A percentile compares a stretch with the other conserved stretches of the same genome.
phyloP scores from a whole-genome alignment of 2,888 invertebrate genomes.

The Dysmachus trigonus region DNA sequence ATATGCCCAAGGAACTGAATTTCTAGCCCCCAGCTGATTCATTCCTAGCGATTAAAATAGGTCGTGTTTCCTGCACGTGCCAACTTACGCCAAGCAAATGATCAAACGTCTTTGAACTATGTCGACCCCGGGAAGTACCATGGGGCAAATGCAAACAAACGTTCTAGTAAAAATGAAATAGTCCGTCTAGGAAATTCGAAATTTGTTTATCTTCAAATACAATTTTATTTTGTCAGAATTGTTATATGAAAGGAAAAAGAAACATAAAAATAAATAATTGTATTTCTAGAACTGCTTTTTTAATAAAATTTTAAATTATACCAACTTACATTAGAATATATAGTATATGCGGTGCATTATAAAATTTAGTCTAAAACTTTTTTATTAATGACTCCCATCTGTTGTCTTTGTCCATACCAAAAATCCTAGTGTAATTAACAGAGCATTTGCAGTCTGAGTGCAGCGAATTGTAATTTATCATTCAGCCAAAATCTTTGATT shows the following conservation, averaged over 20 bases:
- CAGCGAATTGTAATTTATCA: not conserved
- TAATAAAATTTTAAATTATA: not conserved
- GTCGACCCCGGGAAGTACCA: not conserved
- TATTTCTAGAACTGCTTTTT: not conserved
- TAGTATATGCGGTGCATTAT: not conserved
- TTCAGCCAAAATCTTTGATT: not conserved
- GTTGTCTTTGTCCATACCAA: not conserved
- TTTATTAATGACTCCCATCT: not conserved
- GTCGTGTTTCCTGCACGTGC: conserved; percentile 2
- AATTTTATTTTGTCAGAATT: not conserved
- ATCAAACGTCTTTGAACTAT: conserved; percentile 17
- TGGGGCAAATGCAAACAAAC: not conserved
- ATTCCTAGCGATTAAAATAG: not conserved
- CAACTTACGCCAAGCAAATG: not conserved
- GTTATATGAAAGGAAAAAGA: too few species aligned
- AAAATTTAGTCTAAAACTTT: not conserved
- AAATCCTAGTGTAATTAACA: not conserved
- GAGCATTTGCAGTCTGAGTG: not conserved
- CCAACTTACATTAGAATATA: not conserved
- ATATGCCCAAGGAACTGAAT: not conserved
- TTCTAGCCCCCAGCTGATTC: conserved; percentile 3
- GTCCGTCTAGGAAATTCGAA: not conserved
- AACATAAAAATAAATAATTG: too few species aligned
- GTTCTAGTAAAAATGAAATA: not conserved
- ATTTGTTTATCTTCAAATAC: not conserved